Percentiles rank a stretch among this genome's conserved stretches.
Evolutionary conservation across 2,888 invertebrate species (phyloP).

Genomic region (Nycteola revayana): DNA sequence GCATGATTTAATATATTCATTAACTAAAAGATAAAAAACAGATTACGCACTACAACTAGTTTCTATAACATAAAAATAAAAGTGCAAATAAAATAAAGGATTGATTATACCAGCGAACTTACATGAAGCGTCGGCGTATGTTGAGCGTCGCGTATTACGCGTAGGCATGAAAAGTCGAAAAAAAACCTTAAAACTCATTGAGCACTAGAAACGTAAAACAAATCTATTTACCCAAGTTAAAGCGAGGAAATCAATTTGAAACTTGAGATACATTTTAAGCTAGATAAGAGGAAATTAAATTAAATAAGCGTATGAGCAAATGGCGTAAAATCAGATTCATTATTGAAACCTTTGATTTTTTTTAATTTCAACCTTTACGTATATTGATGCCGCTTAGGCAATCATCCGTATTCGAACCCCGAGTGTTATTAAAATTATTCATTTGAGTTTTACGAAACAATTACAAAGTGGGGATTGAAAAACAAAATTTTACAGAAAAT

Average conservation of each 20-base stretch:
- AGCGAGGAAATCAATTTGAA: conserved; percentile 50
- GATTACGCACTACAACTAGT: conserved; percentile 63
- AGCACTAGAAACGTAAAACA: conserved; percentile 58
- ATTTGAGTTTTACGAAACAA: too few species aligned
- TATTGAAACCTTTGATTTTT: background rate
- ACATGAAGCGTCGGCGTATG: conserved; percentile 73
- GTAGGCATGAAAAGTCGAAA: conserved; percentile 77
- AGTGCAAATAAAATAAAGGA: conserved; percentile 66
- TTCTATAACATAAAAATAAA: conserved; percentile 47
- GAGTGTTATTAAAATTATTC: too few species aligned
- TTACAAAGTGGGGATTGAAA: too few species aligned
- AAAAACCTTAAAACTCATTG: conserved; percentile 68
- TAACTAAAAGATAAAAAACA: conserved; percentile 45
- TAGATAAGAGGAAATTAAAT: conserved; percentile 43
- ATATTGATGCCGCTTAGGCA: too few species aligned
- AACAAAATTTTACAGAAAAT: too few species aligned
- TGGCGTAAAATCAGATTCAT: conserved; percentile 27
- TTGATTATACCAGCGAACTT: conserved; percentile 61
- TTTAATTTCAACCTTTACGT: too few species aligned
- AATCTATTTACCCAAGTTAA: conserved; percentile 56
- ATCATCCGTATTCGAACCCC: too few species aligned
- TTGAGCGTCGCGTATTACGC: conserved; percentile 62
- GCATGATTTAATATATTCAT: conserved; percentile 69
- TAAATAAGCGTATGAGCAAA: conserved; percentile 53
- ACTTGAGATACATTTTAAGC: conserved; percentile 52